phyloP scores from a whole-genome alignment of 2,888 invertebrate species.

The Eurytoma adleriae region DNA sequence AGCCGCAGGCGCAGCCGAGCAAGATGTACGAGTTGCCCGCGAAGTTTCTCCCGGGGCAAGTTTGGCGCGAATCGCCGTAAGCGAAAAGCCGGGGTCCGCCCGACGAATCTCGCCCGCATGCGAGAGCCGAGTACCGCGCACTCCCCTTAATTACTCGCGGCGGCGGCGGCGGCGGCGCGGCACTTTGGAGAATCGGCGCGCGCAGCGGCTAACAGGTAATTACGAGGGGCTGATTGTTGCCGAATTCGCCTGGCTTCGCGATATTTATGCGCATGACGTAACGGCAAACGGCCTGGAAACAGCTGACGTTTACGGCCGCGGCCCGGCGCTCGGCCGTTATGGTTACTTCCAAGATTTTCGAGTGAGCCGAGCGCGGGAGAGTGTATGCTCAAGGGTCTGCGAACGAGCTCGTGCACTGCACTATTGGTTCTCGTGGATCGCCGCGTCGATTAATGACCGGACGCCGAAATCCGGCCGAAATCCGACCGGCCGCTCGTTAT shows the following conservation, averaged over 20 bases:
- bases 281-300: constrained; percentile 61
- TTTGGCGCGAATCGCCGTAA: constrained; percentile 7
- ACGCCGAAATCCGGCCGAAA: neutral
- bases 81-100: constrained; percentile 1
- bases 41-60: constrained; percentile 16
- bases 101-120: constrained; percentile 64
- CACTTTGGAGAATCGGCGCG: constrained; percentile 42
- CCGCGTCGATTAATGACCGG: constrained; percentile 18
- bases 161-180: constrained; percentile 10
- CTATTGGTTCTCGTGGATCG: constrained; percentile 32
- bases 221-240: constrained; percentile 62
- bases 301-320: constrained; percentile 60
- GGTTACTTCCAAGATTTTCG: constrained; percentile 39
- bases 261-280: constrained; percentile 63
- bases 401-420: neutral
- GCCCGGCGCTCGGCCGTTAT: constrained; percentile 4
- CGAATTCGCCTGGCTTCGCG: constrained; percentile 55
- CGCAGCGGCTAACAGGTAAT: constrained; percentile 62
- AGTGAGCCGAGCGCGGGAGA: neutral
- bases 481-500: too few relatives aligned
- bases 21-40: neutral
- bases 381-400: neutral
- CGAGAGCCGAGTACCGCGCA: constrained; percentile 39
- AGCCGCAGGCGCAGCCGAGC: neutral
- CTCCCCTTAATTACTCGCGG: constrained; percentile 65